Percentiles rank a stretch among this genome's conserved stretches.
These are phyloP conservation scores for Cheilosia scutellata DNA, from an alignment of 2,888 invertebrate genomes.

Conservation along the genomic window DNA sequence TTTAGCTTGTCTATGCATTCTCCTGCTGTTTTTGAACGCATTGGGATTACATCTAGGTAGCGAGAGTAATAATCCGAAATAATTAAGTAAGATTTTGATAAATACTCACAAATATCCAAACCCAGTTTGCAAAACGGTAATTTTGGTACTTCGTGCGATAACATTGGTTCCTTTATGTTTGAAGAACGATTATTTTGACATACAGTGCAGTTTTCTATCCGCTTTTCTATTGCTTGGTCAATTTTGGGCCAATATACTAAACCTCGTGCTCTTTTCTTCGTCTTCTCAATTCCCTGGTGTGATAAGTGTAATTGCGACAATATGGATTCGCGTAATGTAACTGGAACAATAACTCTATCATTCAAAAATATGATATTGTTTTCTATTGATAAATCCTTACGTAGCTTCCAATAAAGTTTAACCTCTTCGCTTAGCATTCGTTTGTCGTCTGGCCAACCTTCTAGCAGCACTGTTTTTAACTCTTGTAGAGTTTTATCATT, in stretches of 20 bases:
- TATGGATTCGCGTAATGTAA: conserved; percentile 64
- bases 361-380: conserved; percentile 75
- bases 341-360: conserved; percentile 74
- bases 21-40: conserved; percentile 62
- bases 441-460: conserved; percentile 70
- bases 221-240: conserved; percentile 70
- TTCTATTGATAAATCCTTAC: conserved; percentile 76
- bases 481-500: conserved; percentile 20
- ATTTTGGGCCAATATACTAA: conserved; percentile 78
- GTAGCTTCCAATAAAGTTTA: conserved; percentile 76
- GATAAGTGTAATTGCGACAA: conserved; percentile 60
- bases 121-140: conserved; percentile 42
- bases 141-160: conserved; percentile 44
- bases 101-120: conserved; percentile 65
- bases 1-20: conserved; percentile 65
- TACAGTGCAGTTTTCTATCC: conserved; percentile 45
- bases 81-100: conserved; percentile 44
- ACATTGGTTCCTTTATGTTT: conserved; percentile 62
- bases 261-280: conserved; percentile 74
- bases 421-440: conserved; percentile 22
- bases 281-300: conserved; percentile 77
- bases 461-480: conserved; percentile 3
- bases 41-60: conserved; percentile 69
- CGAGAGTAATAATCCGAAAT: conserved; percentile 62
- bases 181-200: conserved; percentile 57